A percentile compares a stretch with the other conserved stretches of the same genome.
Evolutionary conservation across 2,797 vertebrate genomes (phyloP).

Genomic region (Karalla daura): DNA sequence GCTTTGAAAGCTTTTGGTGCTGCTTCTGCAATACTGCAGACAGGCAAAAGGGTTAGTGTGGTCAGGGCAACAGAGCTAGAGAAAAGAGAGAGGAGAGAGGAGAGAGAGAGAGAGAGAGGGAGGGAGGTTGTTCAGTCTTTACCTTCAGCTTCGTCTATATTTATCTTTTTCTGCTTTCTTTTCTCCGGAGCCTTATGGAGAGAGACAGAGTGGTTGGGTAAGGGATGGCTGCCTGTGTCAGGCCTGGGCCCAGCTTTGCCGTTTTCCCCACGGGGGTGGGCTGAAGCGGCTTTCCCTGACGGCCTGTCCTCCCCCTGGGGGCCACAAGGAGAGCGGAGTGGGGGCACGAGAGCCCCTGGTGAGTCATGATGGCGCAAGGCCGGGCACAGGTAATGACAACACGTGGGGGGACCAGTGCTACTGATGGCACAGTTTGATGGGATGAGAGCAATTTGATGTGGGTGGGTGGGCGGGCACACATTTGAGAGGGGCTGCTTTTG

Average conservation of each 20-base stretch:
- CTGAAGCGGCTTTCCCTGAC: constrained; percentile 92
- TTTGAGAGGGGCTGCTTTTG: constrained; percentile 7
- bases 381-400: constrained; percentile 48
- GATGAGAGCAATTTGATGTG: too few species aligned
- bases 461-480: constrained; percentile 11
- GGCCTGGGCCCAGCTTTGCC: constrained; percentile 82
- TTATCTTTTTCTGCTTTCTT: constrained; percentile 98
- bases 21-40: constrained; percentile 58
- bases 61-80: constrained; percentile 69
- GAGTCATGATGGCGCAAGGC: constrained; percentile 45
- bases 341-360: constrained; percentile 69
- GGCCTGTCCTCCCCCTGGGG: constrained; percentile 94
- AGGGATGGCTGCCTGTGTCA: constrained; percentile 86
- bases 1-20: constrained; percentile 67
- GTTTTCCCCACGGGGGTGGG: constrained; percentile 92
- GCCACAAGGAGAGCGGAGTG: constrained; percentile 92
- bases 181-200: constrained; percentile 89
- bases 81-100: constrained; percentile 57
- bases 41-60: constrained; percentile 72
- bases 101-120: constrained; percentile 59
- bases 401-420: constrained; percentile 50
- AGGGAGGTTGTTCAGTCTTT: constrained; percentile 77
- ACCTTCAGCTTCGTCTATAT: constrained; percentile 99
- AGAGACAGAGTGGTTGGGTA: constrained; percentile 78
- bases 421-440: constrained; percentile 38